A percentile compares a stretch with the other conserved stretches of the same genome.
Conservation (phyloP, 2,797 vertebrate species). For the Phrynocephalus forsythii region DNA sequence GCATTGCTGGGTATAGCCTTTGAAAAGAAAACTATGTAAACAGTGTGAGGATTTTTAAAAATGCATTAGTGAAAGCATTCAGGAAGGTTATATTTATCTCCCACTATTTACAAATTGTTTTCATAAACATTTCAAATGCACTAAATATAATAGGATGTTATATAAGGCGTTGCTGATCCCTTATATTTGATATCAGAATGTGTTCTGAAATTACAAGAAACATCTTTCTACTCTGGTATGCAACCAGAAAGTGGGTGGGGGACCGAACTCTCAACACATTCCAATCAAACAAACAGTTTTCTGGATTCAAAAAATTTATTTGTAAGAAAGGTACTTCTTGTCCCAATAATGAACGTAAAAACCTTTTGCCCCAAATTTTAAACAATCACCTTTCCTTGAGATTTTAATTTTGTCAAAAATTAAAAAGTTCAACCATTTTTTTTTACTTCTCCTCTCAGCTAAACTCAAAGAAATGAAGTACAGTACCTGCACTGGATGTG, state of each 20-base stretch:
- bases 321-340: slow-evolving; percentile 65
- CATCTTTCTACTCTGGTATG: not conserved
- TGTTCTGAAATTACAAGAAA: not conserved
- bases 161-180: no score
- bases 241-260: not conserved
- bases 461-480: slow-evolving; percentile 55
- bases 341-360: slow-evolving; percentile 39
- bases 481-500: slow-evolving; percentile 55
- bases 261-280: not conserved
- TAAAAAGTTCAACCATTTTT: slow-evolving; percentile 27
- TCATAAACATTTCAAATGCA: not conserved
- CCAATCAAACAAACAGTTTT: slow-evolving; percentile 45
- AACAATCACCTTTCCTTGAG: slow-evolving; percentile 57
- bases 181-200: not conserved
- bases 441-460: slow-evolving; percentile 51
- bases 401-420: slow-evolving; percentile 39
- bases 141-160: not conserved
- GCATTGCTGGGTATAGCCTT: not conserved
- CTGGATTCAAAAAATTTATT: slow-evolving; percentile 70
- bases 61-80: not conserved
- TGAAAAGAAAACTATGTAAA: not conserved
- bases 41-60: slow-evolving; percentile 24
- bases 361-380: slow-evolving; percentile 25
- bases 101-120: not conserved
- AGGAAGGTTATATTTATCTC: not conserved